Evolutionary conservation across 2,888 invertebrate genomes (phyloP).

Genomic region (Conchocele bisecta): DNA sequence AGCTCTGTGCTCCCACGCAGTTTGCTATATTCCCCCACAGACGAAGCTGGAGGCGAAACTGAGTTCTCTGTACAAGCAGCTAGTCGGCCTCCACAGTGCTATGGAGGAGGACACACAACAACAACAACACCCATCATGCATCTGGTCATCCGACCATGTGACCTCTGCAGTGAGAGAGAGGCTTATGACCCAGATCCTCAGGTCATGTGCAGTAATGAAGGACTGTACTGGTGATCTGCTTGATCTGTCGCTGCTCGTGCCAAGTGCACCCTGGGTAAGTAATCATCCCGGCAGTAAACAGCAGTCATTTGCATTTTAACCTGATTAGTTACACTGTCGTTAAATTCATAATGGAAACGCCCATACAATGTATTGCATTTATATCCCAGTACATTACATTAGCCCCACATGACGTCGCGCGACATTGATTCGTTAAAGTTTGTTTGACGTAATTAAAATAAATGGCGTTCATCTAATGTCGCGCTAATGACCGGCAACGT

Average conservation of each 20-base stretch:
- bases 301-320: too few relatives aligned
- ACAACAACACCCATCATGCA: constrained; percentile 27
- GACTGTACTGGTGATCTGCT: constrained; percentile 73
- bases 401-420: too few relatives aligned
- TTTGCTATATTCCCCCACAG: constrained; percentile 57
- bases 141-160: constrained; percentile 61
- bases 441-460: too few relatives aligned
- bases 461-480: too few relatives aligned
- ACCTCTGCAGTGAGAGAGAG: constrained; percentile 65
- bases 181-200: constrained; percentile 65
- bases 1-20: too few relatives aligned
- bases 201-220: constrained; percentile 71
- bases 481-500: too few relatives aligned
- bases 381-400: too few relatives aligned
- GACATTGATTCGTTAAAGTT: too few relatives aligned
- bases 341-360: too few relatives aligned
- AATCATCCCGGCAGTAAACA: too few relatives aligned
- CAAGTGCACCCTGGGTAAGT: constrained; percentile 80
- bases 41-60: constrained; percentile 77
- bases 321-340: too few relatives aligned
- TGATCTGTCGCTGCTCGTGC: constrained; percentile 74
- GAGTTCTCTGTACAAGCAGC: constrained; percentile 72
- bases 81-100: constrained; percentile 65
- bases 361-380: too few relatives aligned
- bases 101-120: constrained; percentile 37